A percentile compares a stretch with the other conserved stretches of the same genome.
Evolutionary conservation across 2,113 vertebrate species (phyloP).

Genomic region (Prietella phreatophila): DNA sequence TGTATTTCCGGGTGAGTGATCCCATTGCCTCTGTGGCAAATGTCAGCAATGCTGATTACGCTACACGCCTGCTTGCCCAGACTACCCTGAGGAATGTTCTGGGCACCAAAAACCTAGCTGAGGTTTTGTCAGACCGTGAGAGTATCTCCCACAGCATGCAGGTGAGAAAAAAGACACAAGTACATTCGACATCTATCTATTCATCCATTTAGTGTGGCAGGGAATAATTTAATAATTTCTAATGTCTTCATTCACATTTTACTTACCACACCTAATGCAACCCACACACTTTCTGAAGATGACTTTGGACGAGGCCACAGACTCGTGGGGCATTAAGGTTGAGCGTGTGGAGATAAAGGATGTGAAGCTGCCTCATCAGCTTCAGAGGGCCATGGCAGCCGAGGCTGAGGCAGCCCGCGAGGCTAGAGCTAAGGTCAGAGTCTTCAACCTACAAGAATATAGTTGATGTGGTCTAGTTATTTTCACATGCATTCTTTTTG

Average conservation of each 20-base stretch:
- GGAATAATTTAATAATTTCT: background rate
- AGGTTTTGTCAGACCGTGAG: slow-evolving; percentile 81
- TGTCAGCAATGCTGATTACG: slow-evolving; percentile 76
- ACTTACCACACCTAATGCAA: background rate
- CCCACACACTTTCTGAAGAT: slow-evolving; percentile 58
- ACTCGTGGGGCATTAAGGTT: slow-evolving; percentile 84
- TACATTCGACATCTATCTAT: background rate
- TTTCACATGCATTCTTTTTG: background rate
- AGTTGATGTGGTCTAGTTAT: background rate
- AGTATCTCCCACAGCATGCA: slow-evolving; percentile 83
- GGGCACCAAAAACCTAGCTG: slow-evolving; percentile 82
- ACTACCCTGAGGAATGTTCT: slow-evolving; percentile 85
- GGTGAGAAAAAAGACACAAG: slow-evolving; percentile 59
- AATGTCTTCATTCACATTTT: background rate
- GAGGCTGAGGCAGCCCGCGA: slow-evolving; percentile 83
- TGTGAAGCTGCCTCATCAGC: slow-evolving; percentile 78
- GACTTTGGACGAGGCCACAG: slow-evolving; percentile 76
- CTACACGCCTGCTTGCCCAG: slow-evolving; percentile 82
- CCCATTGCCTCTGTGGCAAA: slow-evolving; percentile 83
- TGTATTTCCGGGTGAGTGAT: slow-evolving; percentile 81
- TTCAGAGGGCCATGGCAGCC: slow-evolving; percentile 86
- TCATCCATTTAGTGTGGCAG: background rate
- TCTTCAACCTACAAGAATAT: background rate
- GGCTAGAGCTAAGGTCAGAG: slow-evolving; percentile 81
- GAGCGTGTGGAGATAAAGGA: slow-evolving; percentile 87